Evolutionary conservation across 2,113 vertebrate species (phyloP), one percentile per base, ranked within the genome.

Genomic region (Phasianus colchicus): DNA sequence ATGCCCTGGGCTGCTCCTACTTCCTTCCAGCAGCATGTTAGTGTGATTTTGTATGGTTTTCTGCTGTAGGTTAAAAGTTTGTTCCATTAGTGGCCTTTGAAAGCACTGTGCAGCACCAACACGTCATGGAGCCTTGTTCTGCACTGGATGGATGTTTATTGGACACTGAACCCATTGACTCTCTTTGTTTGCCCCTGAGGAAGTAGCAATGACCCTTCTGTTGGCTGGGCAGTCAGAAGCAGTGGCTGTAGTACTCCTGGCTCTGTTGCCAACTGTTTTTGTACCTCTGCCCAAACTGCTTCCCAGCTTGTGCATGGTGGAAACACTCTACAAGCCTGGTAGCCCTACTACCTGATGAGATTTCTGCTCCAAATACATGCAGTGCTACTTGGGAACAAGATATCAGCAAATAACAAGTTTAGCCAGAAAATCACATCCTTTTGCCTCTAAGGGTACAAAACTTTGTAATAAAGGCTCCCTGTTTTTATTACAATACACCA

Each of bases 51-150:
- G n/a, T 7, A 5, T 5, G 6, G 6, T 42, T 66, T 85, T 81
- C 36, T 81, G 24, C 64, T 54, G 8, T 20, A 36, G 43, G 27
- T 10, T 67, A 0, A 3, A 17, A 66, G 18, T 9, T 55, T 34
- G 13, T 4, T 21, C 27, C 0, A 0, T 14, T 21, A 50, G 14
- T 17, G 19, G 5, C 20, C 43, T 27, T 38, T 40, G 60, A 50
- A 86, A 86, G 17, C 21, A 13, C 14, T 6, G 34, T 63, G 22
- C 21, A 66, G 72, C 40, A 48, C 13, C 34, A 11, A 20, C 20
- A 1, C 8, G 6, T 38, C 54, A 30, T 20, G 27, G 12, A 12
- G 32, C 19, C 11, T 67, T 58, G 7, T 10, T 42, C 84, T 61
- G 65, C 54, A 3, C 27, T 17, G 38, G 6, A 22, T 29, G 47